Evolutionary conservation across 2,113 vertebrate genomes (phyloP).

Genomic region (Callopanchax toddi): DNA sequence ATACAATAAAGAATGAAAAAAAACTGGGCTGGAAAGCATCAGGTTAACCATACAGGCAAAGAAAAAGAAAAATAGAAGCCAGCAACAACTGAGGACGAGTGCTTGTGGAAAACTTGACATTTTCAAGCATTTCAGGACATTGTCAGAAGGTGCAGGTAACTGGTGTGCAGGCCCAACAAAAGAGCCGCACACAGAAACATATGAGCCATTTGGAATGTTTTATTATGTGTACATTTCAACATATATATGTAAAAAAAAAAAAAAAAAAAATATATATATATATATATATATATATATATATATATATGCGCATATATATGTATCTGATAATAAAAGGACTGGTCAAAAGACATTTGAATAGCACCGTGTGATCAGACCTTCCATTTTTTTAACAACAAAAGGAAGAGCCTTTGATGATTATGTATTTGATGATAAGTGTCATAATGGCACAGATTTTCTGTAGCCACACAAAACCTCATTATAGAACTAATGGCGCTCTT

Average conservation of each 20-base stretch:
- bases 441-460: conserved; percentile 61
- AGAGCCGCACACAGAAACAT: neutral
- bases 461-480: conserved; percentile 63
- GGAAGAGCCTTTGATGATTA: conserved; percentile 59
- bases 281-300: too few species aligned
- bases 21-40: conserved; percentile 8
- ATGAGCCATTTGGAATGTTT: neutral
- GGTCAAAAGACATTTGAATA: neutral
- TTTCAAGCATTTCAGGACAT: conserved; percentile 27
- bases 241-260: neutral
- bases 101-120: conserved; percentile 15
- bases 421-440: conserved; percentile 59
- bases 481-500: conserved; percentile 66
- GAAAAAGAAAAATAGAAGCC: conserved; percentile 8
- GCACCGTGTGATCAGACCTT: conserved; percentile 20
- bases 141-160: conserved; percentile 20
- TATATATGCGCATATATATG: conserved; percentile 8
- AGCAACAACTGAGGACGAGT: neutral
- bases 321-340: conserved; percentile 1
- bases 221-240: neutral
- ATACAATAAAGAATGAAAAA: neutral
- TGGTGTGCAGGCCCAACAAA: neutral
- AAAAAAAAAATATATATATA: too few species aligned
- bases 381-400: conserved; percentile 56
- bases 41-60: conserved; percentile 8